These are phyloP conservation scores for Virgularia gustaviana DNA, from an alignment of 92 coral and sea anemone genomes.

Conservation along the genomic window DNA sequence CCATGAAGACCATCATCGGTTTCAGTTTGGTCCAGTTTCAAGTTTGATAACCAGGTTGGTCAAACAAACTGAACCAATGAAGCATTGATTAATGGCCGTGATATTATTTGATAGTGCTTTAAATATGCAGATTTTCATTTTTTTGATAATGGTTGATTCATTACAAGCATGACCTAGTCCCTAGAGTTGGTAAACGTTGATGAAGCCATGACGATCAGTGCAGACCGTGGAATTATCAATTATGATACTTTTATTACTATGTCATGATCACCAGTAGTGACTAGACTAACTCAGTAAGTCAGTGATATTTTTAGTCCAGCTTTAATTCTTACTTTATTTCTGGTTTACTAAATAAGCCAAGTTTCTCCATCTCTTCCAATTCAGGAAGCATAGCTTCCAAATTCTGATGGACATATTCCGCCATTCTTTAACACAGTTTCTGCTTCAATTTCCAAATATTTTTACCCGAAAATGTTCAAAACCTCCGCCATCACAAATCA, in stretches of 20 bases:
- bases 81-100: too few species aligned
- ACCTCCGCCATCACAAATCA: too few species aligned
- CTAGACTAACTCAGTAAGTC: too few species aligned
- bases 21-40: too few species aligned
- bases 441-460: not conserved
- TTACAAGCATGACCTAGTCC: not conserved
- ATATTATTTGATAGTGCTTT: too few species aligned
- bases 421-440: constrained; percentile 62
- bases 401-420: constrained; percentile 92
- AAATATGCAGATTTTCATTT: too few species aligned
- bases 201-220: too few species aligned
- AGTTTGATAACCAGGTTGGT: too few species aligned
- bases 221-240: not conserved
- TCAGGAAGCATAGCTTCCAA: constrained; percentile 94
- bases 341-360: constrained; percentile 66
- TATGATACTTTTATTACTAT: not conserved
- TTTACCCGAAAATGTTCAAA: not conserved
- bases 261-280: too few species aligned
- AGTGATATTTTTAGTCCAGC: not conserved
- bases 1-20: too few species aligned
- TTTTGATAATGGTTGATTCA: not conserved
- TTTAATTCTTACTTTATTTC: constrained; percentile 64
- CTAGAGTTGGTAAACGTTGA: not conserved
- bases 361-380: constrained; percentile 81
- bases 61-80: too few species aligned